These are phyloP conservation scores for Thecophora atra DNA, from an alignment of 2,888 invertebrate genomes.

Conservation along the genomic window DNA sequence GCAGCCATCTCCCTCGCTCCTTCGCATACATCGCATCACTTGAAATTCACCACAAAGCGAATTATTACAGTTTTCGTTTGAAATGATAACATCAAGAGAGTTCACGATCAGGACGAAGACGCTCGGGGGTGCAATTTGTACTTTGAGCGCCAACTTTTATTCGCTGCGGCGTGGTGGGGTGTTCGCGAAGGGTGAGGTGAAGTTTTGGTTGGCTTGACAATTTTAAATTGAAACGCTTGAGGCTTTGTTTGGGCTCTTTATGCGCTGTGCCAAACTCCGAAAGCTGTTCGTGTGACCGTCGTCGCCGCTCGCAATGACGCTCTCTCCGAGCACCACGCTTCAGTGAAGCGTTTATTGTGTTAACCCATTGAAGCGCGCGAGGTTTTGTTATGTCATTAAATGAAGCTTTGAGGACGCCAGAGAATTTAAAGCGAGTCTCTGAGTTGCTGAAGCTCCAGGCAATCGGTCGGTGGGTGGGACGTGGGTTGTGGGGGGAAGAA, in stretches of 20 bases:
- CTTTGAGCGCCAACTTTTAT: conserved; percentile 53
- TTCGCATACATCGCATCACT: conserved; percentile 51
- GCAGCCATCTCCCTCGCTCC: conserved; percentile 33
- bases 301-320: neutral
- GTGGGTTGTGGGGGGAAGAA: neutral
- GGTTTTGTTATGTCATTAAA: conserved; percentile 31
- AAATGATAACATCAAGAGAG: conserved; percentile 41
- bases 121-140: conserved; percentile 60
- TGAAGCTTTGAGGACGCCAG: neutral
- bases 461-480: neutral
- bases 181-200: conserved; percentile 1
- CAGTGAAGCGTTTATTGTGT: conserved; percentile 22
- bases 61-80: conserved; percentile 21
- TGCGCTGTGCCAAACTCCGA: conserved; percentile 58
- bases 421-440: neutral
- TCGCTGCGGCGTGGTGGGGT: conserved; percentile 22
- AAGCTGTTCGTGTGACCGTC: conserved; percentile 55
- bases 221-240: conserved; percentile 62
- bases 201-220: conserved; percentile 47
- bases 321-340: conserved; percentile 3
- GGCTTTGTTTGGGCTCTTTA: conserved; percentile 64
- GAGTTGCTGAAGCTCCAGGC: neutral
- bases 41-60: conserved; percentile 61
- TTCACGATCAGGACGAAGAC: conserved; percentile 37
- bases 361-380: conserved; percentile 25